These are phyloP conservation scores for Anguilla rostrata DNA, from an alignment of 2,113 vertebrate genomes.

Conservation along the genomic window DNA sequence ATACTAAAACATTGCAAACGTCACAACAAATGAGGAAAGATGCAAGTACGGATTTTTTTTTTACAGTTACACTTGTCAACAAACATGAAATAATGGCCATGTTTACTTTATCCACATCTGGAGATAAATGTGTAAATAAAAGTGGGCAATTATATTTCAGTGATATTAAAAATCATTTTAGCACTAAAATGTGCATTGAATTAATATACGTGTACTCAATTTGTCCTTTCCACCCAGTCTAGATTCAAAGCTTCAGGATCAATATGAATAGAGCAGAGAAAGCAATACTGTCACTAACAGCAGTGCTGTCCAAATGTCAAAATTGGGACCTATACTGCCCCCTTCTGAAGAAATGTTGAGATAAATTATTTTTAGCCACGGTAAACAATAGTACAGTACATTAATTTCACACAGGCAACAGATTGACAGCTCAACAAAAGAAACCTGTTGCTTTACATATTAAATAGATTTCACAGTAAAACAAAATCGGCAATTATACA, in stretches of 20 bases:
- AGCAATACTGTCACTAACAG: neutral
- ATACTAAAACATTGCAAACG: neutral
- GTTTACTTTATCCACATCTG: too few relatives aligned
- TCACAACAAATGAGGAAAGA: too few relatives aligned
- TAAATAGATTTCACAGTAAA: neutral
- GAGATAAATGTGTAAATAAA: neutral
- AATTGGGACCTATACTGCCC: slow-evolving; percentile 20
- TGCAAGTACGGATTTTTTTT: too few relatives aligned
- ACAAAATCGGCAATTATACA: neutral
- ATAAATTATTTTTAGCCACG: neutral
- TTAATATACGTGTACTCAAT: neutral
- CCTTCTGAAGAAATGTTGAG: slow-evolving; percentile 10
- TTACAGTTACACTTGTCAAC: too few relatives aligned
- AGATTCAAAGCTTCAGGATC: neutral
- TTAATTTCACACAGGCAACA: neutral
- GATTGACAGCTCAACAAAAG: neutral
- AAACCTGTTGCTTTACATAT: neutral
- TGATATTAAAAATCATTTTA: neutral
- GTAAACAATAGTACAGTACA: neutral
- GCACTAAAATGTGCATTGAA: neutral
- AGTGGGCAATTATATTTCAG: neutral
- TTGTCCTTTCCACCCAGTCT: neutral
- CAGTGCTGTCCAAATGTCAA: neutral
- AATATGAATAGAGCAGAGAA: neutral
- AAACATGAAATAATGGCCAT: too few relatives aligned